These are phyloP conservation scores for Boloria selene DNA, from an alignment of 2,888 invertebrate species.

Conservation along the genomic window DNA sequence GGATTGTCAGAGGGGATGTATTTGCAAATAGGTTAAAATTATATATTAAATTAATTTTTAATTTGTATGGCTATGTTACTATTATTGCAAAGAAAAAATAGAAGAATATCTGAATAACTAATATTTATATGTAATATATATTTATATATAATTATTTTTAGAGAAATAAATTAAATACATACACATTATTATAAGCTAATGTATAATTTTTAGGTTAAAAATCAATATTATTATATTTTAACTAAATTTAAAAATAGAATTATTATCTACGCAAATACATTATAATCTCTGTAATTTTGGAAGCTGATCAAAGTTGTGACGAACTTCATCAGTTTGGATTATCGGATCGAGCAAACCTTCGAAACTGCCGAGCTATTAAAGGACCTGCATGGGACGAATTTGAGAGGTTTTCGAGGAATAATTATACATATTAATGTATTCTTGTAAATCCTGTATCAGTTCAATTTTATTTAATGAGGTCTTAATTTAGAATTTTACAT, in stretches of 20 bases:
- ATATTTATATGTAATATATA: too few relatives aligned
- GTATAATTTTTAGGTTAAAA: not conserved
- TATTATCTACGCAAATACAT: not conserved
- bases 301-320: slow-evolving; percentile 13
- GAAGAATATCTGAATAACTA: too few relatives aligned
- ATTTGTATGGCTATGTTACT: too few relatives aligned
- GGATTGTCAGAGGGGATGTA: too few relatives aligned
- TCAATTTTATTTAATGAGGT: too few relatives aligned
- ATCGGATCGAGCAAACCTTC: slow-evolving; percentile 25
- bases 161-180: not conserved
- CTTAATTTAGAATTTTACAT: too few relatives aligned
- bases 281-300: slow-evolving; percentile 14
- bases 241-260: not conserved
- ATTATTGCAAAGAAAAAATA: too few relatives aligned
- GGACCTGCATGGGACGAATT: slow-evolving; percentile 28
- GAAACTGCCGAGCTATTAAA: slow-evolving; percentile 24
- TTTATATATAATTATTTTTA: too few relatives aligned
- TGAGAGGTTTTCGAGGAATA: slow-evolving; percentile 17
- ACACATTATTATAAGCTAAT: not conserved
- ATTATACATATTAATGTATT: slow-evolving; percentile 11
- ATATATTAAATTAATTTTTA: too few relatives aligned
- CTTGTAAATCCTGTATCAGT: not conserved
- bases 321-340: slow-evolving; percentile 28
- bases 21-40: too few relatives aligned
- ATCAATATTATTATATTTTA: not conserved